Evolutionary conservation across 2,888 invertebrate genomes (phyloP).

Genomic region (Coleophora deauratella): DNA sequence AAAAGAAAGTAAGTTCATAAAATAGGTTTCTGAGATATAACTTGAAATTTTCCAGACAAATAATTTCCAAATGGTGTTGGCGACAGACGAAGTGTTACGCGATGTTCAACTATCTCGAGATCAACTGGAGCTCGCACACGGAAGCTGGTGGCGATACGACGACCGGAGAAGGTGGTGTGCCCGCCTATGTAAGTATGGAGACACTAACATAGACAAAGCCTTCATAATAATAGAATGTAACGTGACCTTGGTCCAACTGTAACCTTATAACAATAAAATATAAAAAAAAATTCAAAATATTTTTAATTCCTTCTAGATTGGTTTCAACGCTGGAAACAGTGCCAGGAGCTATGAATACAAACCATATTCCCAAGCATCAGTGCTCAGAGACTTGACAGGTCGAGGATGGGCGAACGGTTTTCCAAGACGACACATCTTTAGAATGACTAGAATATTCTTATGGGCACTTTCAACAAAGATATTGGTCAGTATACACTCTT

Average conservation of each 20-base stretch:
- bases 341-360: slow-evolving; percentile 90
- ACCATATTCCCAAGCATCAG: slow-evolving; percentile 91
- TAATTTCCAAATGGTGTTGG: slow-evolving; percentile 95
- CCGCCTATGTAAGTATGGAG: slow-evolving; percentile 88
- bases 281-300: too few relatives aligned
- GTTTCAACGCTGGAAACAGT: slow-evolving; percentile 97
- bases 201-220: too few relatives aligned
- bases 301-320: slow-evolving; percentile 76
- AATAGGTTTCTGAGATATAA: too few relatives aligned
- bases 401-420: slow-evolving; percentile 92
- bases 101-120: slow-evolving; percentile 93
- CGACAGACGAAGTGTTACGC: slow-evolving; percentile 96
- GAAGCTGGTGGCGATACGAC: slow-evolving; percentile 93
- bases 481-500: slow-evolving; percentile 73
- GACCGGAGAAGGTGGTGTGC: slow-evolving; percentile 88
- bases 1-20: too few relatives aligned
- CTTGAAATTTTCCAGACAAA: slow-evolving; percentile 80
- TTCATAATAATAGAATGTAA: too few relatives aligned
- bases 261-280: too few relatives aligned
- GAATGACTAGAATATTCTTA: slow-evolving; percentile 96
- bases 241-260: too few relatives aligned
- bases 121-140: slow-evolving; percentile 93
- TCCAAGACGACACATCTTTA: slow-evolving; percentile 93
- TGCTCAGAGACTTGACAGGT: slow-evolving; percentile 86
- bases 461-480: slow-evolving; percentile 94